A percentile compares a stretch with the other conserved stretches of the same genome.
Evolutionary conservation across 2,797 vertebrate species (phyloP).

Genomic region (Tauraco hartlaubi): DNA sequence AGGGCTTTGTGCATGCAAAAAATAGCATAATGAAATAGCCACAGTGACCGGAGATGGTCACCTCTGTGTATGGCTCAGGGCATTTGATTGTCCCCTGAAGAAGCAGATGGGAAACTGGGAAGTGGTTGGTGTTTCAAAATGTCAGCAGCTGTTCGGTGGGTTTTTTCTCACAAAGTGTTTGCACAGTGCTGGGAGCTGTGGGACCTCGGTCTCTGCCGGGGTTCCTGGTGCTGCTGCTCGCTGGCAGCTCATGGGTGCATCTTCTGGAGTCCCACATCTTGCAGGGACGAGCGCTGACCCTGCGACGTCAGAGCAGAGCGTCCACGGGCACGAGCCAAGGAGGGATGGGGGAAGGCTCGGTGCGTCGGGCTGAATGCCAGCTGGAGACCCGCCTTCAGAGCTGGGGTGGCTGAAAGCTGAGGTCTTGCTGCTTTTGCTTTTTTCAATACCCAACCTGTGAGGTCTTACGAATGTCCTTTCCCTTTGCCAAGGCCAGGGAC

Average conservation of each 20-base stretch:
- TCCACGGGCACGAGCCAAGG: not conserved
- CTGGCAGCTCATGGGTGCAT: fast-evolving
- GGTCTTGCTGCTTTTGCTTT: not conserved
- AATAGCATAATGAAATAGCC: too few relatives aligned
- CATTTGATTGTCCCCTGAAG: not conserved
- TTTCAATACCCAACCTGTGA: not conserved
- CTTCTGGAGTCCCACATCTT: not conserved
- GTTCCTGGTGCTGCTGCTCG: fast-evolving
- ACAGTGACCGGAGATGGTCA: fast-evolving
- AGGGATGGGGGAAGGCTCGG: not conserved
- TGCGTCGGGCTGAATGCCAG: not conserved
- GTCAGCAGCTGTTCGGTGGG: not conserved
- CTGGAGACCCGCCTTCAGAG: not conserved
- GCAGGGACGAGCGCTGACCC: fast-evolving
- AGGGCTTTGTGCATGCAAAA: fast-evolving
- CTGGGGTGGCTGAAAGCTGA: not conserved
- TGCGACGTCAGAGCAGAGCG: not conserved
- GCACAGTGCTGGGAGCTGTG: fast-evolving
- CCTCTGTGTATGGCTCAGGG: fast-evolving
- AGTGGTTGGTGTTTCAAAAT: not conserved
- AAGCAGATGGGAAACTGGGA: not conserved
- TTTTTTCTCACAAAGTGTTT: not conserved
- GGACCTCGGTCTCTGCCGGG: fast-evolving
- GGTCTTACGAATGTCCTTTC: not conserved
- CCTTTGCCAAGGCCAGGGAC: not conserved